Evolutionary conservation across 2,113 vertebrate genomes (phyloP).

Genomic region (Tricholaema leucomelas): DNA sequence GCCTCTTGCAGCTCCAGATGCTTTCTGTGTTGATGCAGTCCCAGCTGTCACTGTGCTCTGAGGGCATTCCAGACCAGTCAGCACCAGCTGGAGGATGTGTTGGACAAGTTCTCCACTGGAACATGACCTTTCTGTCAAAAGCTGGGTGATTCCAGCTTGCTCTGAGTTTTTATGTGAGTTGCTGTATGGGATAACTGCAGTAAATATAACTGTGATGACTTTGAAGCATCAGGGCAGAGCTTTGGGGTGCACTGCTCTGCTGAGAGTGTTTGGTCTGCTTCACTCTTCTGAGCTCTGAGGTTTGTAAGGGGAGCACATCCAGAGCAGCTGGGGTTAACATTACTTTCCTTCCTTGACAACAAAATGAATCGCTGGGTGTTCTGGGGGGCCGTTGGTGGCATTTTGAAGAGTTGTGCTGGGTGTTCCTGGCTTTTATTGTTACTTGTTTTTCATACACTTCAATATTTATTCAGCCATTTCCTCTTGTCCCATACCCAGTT

Average conservation of each 20-base stretch:
- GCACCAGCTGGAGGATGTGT: background rate
- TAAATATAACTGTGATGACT: background rate
- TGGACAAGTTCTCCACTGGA: background rate
- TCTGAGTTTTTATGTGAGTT: background rate
- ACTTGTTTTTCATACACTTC: background rate
- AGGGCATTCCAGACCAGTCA: background rate
- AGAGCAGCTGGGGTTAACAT: background rate
- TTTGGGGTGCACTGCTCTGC: background rate
- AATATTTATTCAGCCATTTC: background rate
- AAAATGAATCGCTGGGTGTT: background rate
- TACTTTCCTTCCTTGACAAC: background rate
- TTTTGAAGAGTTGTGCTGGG: background rate
- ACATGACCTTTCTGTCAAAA: background rate
- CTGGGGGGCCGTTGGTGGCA: background rate
- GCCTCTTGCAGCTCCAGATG: background rate
- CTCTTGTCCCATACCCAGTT: background rate
- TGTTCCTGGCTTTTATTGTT: background rate
- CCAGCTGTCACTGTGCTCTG: background rate
- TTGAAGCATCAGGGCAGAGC: background rate
- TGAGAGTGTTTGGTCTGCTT: background rate
- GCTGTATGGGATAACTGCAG: background rate
- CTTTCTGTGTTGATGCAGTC: background rate
- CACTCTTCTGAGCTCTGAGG: background rate
- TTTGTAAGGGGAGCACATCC: background rate
- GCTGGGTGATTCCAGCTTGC: background rate